Percentiles rank a stretch among this genome's conserved stretches.
Conservation (phyloP, 2,797 vertebrate species). For the Gallinago nigripennis region DNA sequence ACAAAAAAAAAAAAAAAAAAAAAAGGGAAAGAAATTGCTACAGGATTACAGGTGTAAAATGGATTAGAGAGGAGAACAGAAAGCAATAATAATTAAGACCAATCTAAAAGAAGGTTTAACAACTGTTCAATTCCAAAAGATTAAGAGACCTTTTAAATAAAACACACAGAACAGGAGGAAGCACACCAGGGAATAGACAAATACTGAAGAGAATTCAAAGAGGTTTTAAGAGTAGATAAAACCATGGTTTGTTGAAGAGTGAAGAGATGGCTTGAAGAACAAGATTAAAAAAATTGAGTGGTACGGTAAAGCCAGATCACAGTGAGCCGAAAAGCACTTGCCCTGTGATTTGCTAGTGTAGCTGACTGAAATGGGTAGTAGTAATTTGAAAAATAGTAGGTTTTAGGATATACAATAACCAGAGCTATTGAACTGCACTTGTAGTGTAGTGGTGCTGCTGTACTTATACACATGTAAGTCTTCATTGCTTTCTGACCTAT, state of each 20-base stretch:
- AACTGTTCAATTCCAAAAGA: background rate
- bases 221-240: background rate
- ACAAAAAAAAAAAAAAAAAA: background rate
- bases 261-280: background rate
- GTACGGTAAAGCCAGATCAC: background rate
- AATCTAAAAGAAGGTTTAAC: background rate
- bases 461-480: fast-evolving
- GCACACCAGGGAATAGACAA: background rate
- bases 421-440: background rate
- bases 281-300: background rate
- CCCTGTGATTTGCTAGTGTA: background rate
- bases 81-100: background rate
- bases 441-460: background rate
- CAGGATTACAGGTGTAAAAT: background rate
- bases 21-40: background rate
- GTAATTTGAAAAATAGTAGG: background rate
- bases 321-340: background rate
- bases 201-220: background rate
- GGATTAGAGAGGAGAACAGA: background rate
- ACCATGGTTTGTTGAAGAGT: background rate
- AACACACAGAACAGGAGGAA: background rate
- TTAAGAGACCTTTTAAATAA: background rate
- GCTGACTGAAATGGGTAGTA: background rate
- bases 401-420: background rate
- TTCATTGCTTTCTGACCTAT: background rate